These are phyloP conservation scores for Trogon surrucura DNA, from an alignment of 2,113 vertebrate genomes.

Conservation along the genomic window DNA sequence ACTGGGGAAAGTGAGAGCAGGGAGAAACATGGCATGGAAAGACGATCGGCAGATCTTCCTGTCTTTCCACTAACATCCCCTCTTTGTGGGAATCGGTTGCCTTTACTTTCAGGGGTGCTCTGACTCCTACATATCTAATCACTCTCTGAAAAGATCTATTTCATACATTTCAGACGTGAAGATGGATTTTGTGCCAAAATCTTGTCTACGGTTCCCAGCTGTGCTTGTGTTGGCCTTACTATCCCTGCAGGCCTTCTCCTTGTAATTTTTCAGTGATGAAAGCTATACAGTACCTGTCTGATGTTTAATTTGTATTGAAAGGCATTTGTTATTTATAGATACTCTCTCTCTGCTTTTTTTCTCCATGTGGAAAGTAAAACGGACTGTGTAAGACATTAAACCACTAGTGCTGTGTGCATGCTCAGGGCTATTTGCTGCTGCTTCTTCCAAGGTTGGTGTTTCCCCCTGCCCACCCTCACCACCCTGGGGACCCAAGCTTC, in stretches of 20 bases:
- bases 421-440: neutral
- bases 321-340: neutral
- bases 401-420: neutral
- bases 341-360: neutral
- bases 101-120: neutral
- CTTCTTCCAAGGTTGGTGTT: neutral
- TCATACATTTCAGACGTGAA: neutral
- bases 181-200: neutral
- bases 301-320: neutral
- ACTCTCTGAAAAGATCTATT: neutral
- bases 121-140: neutral
- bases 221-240: neutral
- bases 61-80: neutral
- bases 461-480: neutral
- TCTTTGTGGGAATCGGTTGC: neutral
- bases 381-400: neutral
- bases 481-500: neutral
- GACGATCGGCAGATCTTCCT: neutral
- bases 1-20: neutral
- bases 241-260: neutral
- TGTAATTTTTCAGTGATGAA: neutral
- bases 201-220: neutral
- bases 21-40: neutral
- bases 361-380: neutral
- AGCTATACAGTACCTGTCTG: neutral